A percentile compares a stretch with the other conserved stretches of the same genome.
phyloP scores from a whole-genome alignment of 37 sponge, comb jelly and placozoan species.

The Bolinopsis microptera region DNA sequence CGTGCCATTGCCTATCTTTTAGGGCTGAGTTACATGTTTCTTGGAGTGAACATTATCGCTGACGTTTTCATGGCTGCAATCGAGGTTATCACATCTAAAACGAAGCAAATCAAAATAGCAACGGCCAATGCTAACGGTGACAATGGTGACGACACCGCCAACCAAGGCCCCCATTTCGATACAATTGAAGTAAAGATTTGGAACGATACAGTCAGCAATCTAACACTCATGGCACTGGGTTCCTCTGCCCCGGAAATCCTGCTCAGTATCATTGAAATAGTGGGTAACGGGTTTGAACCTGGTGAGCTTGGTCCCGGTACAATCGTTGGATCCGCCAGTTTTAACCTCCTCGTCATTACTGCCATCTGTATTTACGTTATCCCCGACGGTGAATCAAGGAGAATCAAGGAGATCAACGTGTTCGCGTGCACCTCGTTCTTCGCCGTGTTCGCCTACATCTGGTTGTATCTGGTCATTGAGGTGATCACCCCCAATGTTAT shows the following conservation, averaged over 20 bases:
- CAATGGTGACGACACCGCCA: not conserved
- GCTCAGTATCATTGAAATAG: conserved; percentile 62
- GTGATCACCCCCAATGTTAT: conserved; percentile 33
- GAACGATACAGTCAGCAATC: conserved; percentile 66
- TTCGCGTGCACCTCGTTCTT: conserved; percentile 64
- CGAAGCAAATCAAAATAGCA: conserved; percentile 58
- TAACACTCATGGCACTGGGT: conserved; percentile 66
- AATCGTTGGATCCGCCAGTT: conserved; percentile 65
- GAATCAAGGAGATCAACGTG: conserved; percentile 67
- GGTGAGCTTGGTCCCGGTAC: conserved; percentile 67
- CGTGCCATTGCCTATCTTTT: conserved; percentile 49
- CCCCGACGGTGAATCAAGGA: conserved; percentile 35
- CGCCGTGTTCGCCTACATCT: conserved; percentile 66
- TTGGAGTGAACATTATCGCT: conserved; percentile 66
- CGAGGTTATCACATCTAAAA: conserved; percentile 66
- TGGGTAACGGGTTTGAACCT: conserved; percentile 58
- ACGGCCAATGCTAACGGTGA: conserved; percentile 32
- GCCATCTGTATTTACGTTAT: conserved; percentile 63
- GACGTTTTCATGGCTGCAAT: conserved; percentile 66
- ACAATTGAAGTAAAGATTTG: conserved; percentile 60
- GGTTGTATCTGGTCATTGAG: conserved; percentile 64
- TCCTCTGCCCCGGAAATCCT: conserved; percentile 68
- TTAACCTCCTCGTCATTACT: conserved; percentile 67
- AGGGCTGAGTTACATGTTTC: conserved; percentile 52
- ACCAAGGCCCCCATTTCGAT: conserved; percentile 20